These are phyloP conservation scores for Crossocerus cetratus DNA, from an alignment of 2,888 invertebrate genomes.

Conservation along the genomic window DNA sequence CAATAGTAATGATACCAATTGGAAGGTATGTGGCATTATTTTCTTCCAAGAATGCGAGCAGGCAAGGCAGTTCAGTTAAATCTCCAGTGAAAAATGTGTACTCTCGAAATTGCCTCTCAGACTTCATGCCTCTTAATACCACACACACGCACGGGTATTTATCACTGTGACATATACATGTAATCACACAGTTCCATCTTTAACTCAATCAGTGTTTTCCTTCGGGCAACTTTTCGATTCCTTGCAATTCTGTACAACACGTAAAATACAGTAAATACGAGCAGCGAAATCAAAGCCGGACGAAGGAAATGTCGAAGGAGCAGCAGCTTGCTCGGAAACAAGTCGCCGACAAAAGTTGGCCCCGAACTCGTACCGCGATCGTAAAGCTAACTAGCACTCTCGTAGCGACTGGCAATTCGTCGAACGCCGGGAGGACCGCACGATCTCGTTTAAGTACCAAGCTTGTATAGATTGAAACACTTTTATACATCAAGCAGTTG, in stretches of 20 bases:
- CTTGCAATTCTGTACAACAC: background rate
- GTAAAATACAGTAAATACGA: background rate
- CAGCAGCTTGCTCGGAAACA: conserved; percentile 17
- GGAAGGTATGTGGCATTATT: conserved; percentile 15
- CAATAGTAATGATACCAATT: conserved; percentile 19
- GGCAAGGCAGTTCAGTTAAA: background rate
- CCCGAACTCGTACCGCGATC: conserved; percentile 45
- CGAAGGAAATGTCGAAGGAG: background rate
- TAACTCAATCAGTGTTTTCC: no score
- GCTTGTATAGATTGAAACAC: conserved; percentile 59
- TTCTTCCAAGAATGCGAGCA: conserved; percentile 19
- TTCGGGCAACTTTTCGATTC: no score
- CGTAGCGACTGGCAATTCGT: conserved; percentile 34
- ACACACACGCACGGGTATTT: no score
- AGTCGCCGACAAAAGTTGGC: conserved; percentile 46
- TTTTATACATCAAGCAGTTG: conserved; percentile 56
- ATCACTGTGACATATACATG: no score
- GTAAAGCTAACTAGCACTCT: conserved; percentile 67
- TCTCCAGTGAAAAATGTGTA: no score
- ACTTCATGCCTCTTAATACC: no score
- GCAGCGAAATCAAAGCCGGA: background rate
- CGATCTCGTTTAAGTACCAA: conserved; percentile 26
- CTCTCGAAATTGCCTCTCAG: no score
- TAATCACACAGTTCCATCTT: no score
- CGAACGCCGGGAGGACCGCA: conserved; percentile 22